Percentiles rank a stretch among this genome's conserved stretches.
Evolutionary conservation across 2,888 invertebrate species (phyloP).

Genomic region (Drosophila borborema): DNA sequence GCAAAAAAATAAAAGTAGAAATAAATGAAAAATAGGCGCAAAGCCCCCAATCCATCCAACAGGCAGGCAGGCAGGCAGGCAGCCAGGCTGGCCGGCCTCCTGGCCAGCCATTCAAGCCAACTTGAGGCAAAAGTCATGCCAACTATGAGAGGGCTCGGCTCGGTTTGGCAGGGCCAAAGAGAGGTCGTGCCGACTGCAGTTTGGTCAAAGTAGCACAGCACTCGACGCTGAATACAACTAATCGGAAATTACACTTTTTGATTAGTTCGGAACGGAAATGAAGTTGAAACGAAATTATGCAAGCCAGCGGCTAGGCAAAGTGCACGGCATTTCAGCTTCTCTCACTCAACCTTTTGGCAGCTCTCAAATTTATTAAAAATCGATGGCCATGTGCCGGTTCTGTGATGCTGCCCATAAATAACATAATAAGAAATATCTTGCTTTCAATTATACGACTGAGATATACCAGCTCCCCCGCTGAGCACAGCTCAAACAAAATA

Average conservation of each 20-base stretch:
- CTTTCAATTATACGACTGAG: conserved; percentile 11
- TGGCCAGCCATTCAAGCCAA: conserved; percentile 43
- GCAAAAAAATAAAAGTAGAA: conserved; percentile 16
- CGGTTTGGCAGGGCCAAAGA: conserved; percentile 17
- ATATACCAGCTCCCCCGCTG: neutral
- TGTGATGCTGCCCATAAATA: conserved; percentile 67
- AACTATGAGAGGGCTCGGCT: conserved; percentile 44
- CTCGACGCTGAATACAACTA: conserved; percentile 79
- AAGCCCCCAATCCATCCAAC: conserved; percentile 15
- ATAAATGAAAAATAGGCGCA: conserved; percentile 38
- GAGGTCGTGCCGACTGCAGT: conserved; percentile 28
- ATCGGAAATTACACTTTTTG: conserved; percentile 86
- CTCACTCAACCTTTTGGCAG: conserved; percentile 45
- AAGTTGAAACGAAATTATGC: conserved; percentile 85
- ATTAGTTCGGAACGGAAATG: conserved; percentile 85
- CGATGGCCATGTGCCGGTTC: conserved; percentile 56
- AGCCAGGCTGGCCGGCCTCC: conserved; percentile 8
- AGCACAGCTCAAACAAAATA: neutral
- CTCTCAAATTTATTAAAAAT: conserved; percentile 76
- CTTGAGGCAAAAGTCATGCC: conserved; percentile 51
- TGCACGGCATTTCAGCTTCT: conserved; percentile 37
- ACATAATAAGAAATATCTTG: conserved; percentile 56
- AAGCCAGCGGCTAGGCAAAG: conserved; percentile 48
- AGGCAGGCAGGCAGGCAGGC: conserved; percentile 6
- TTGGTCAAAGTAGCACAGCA: conserved; percentile 46